A percentile compares a stretch with the other conserved stretches of the same genome.
phyloP scores from a whole-genome alignment of 2,113 vertebrate species.

The Pagrus major region DNA sequence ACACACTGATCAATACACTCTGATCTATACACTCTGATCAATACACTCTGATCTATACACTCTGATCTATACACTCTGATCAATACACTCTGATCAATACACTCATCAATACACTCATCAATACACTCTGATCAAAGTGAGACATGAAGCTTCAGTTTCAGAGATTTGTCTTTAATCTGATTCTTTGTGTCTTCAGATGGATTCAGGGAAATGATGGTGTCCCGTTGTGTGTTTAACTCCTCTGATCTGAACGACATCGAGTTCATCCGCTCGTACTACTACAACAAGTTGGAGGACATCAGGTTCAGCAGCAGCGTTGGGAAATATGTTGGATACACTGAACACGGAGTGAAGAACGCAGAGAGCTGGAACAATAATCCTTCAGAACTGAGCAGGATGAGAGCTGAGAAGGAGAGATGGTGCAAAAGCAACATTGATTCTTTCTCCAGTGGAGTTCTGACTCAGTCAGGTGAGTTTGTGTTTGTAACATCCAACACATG shows the following conservation, averaged over 20 bases:
- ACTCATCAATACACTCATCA: no score
- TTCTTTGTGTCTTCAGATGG: conserved; percentile 43
- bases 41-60: no score
- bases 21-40: no score
- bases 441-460: rapidly evolving
- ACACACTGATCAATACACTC: no score
- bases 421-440: not conserved
- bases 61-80: no score
- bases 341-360: not conserved
- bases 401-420: rapidly evolving
- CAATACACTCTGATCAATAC: no score
- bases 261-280: rapidly evolving
- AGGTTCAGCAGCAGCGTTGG: conserved; percentile 49
- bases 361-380: rapidly evolving
- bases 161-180: no score
- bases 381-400: rapidly evolving
- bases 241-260: conserved; percentile 48
- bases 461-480: conserved; percentile 63
- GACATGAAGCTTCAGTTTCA: no score
- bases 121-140: no score
- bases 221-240: conserved; percentile 44
- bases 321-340: conserved; percentile 24
- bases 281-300: not conserved
- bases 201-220: rapidly evolving
- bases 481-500: not conserved